These are phyloP conservation scores for Xylocampa areola DNA, from an alignment of 2,888 invertebrate genomes.

Conservation along the genomic window DNA sequence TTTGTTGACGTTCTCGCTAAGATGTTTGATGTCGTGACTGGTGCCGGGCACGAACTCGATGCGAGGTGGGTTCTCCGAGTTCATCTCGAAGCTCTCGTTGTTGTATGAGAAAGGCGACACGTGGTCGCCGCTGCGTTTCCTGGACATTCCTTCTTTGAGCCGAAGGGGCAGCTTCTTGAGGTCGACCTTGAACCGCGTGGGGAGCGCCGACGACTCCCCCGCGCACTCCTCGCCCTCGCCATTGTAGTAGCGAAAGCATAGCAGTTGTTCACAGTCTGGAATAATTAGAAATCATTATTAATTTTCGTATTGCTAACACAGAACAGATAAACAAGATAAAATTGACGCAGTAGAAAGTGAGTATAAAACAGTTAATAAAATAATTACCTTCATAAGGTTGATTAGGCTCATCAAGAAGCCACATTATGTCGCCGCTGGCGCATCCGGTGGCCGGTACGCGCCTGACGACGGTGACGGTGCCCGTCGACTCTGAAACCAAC, in stretches of 20 bases:
- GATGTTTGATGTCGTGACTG: conserved; percentile 84
- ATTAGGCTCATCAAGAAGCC: conserved; percentile 92
- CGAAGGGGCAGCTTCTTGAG: conserved; percentile 90
- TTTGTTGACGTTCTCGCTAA: conserved; percentile 87
- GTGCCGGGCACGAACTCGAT: conserved; percentile 81
- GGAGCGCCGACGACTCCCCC: conserved; percentile 90
- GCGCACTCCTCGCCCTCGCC: conserved; percentile 91
- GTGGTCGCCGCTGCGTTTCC: conserved; percentile 85
- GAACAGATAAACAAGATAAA: conserved; percentile 9
- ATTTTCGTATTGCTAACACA: conserved; percentile 1
- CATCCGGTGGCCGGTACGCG: conserved; percentile 89
- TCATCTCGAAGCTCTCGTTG: conserved; percentile 88
- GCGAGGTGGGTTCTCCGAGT: conserved; percentile 80
- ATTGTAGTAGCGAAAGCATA: conserved; percentile 93
- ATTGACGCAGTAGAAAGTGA: neutral
- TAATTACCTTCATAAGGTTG: conserved; percentile 90
- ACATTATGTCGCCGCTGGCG: conserved; percentile 91
- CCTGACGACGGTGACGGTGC: conserved; percentile 79
- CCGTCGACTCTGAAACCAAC: conserved; percentile 80
- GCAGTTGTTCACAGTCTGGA: conserved; percentile 92
- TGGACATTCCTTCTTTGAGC: conserved; percentile 87
- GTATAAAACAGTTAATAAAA: conserved; percentile 45
- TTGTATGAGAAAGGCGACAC: conserved; percentile 86
- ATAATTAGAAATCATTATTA: conserved; percentile 55
- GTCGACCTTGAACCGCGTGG: conserved; percentile 87